Evolutionary conservation across 2,113 vertebrate genomes (phyloP), one percentile per base, ranked within the genome.

Genomic region (Cheirogaleus medius): DNA sequence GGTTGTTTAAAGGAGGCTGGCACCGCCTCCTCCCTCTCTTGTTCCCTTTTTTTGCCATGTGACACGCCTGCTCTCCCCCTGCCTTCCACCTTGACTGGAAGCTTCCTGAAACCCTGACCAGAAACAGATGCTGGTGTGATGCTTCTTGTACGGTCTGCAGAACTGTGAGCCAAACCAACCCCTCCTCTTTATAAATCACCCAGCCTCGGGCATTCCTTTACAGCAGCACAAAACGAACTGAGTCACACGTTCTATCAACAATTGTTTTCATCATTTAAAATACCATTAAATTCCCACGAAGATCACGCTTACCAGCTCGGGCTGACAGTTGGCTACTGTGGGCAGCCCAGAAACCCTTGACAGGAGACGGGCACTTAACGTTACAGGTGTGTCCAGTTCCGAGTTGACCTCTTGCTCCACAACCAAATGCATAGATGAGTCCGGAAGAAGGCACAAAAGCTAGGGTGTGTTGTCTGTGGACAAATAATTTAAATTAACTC

Each of bases 361-460:
- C 99, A 5, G 99, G 99, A 97, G 99, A 99, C 14, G 99, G 99
- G 96, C 99, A 99, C 93, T 99, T 99, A 15, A 99, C 98, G 3
- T 99, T 99, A 66, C 98, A 99, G 54, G 98, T 99, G 68, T 98
- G 98, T 89, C 99, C 99, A 0, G 98, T 99, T 95, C 99, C 99
- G 84, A 99, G 99, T 97, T 99, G 99, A 64, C 99, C 99, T 78
- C 99, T 98, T 94, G 98, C 98, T 98, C 99, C 99, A 98, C 99
- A 99, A 85, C 99, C 99, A 98, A 99, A 99, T 71, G 99, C 99
- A 98, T 99, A 99, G 98, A 99, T 99, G 97, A 99, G 94, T 97
- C 99, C 99, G 71, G 99, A 99, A 98, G 99, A 99, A 98, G 99
- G 99, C 98, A 99, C 99, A 52, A 99, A 99, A 47, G 99, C 99